These are phyloP conservation scores for Dolichomitus sp. DNA, from an alignment of 2,888 invertebrate species.

Conservation along the genomic window DNA sequence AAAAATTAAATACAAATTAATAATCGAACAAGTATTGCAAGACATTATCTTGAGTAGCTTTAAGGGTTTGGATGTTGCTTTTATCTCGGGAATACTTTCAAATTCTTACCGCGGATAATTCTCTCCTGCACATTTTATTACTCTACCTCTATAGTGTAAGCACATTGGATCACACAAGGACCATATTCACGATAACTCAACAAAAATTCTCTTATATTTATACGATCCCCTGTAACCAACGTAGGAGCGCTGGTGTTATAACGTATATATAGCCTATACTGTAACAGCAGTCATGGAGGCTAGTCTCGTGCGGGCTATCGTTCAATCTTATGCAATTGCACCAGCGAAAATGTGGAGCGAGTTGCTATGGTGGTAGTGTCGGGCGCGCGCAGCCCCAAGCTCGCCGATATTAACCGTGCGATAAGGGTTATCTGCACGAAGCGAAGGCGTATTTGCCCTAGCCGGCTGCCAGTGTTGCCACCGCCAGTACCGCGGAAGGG, in stretches of 20 bases:
- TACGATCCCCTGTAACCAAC: conserved; percentile 39
- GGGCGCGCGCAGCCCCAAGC: conserved; percentile 43
- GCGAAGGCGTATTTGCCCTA: conserved; percentile 62
- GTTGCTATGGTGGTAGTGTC: conserved; percentile 56
- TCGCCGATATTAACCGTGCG: conserved; percentile 69
- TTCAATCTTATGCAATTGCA: conserved; percentile 83
- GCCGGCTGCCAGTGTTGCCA: conserved; percentile 12
- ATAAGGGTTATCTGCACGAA: conserved; percentile 72
- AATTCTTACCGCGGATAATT: neutral
- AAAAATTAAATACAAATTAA: neutral
- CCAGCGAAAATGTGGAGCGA: conserved; percentile 81
- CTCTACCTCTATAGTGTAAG: neutral
- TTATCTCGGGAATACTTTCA: neutral
- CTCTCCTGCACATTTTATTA: neutral
- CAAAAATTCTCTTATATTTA: conserved; percentile 73
- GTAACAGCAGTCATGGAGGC: conserved; percentile 28
- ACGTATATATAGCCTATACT: conserved; percentile 13
- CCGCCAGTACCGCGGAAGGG: neutral
- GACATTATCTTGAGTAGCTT: neutral
- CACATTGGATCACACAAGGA: conserved; percentile 37
- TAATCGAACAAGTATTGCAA: neutral
- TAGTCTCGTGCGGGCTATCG: conserved; percentile 80
- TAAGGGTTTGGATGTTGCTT: neutral
- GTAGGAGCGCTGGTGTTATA: conserved; percentile 11
- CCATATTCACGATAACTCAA: conserved; percentile 73